phyloP scores from a whole-genome alignment of 2,797 vertebrate species.

The Syngnathus rostellatus region DNA sequence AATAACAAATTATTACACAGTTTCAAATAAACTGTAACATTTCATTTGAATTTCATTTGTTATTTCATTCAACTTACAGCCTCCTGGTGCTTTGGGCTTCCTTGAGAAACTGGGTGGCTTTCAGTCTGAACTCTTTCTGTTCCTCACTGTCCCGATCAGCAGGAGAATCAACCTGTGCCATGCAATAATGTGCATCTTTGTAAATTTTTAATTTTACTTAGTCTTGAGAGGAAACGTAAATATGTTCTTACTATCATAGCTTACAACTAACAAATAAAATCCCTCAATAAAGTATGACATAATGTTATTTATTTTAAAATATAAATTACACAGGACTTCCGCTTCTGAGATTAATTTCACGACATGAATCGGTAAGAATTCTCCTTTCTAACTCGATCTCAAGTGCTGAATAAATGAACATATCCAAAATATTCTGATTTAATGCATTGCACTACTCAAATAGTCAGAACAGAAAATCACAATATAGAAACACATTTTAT shows the following conservation, averaged over 20 bases:
- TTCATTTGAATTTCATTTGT: background rate
- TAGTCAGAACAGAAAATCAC: background rate
- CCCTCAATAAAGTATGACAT: no score
- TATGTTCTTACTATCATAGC: no score
- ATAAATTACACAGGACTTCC: no score
- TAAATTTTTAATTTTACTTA: background rate
- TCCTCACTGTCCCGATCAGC: constrained; percentile 20
- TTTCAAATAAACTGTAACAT: background rate
- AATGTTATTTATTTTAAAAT: background rate
- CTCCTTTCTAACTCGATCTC: no score
- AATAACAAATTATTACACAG: background rate
- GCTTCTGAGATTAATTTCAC: no score
- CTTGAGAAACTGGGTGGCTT: constrained; percentile 70
- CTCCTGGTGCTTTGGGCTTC: constrained; percentile 71
- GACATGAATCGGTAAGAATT: no score
- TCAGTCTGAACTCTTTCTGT: constrained; percentile 48
- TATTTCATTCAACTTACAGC: constrained; percentile 67
- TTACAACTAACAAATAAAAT: no score
- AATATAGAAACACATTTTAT: no score
- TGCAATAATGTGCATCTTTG: background rate
- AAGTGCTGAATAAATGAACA: no score
- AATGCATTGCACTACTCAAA: no score
- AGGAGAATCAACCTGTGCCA: background rate
- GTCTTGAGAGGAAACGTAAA: no score
- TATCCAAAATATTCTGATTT: background rate